These are phyloP conservation scores for Agrotis segetum DNA, from an alignment of 2,888 invertebrate species.

Conservation along the genomic window DNA sequence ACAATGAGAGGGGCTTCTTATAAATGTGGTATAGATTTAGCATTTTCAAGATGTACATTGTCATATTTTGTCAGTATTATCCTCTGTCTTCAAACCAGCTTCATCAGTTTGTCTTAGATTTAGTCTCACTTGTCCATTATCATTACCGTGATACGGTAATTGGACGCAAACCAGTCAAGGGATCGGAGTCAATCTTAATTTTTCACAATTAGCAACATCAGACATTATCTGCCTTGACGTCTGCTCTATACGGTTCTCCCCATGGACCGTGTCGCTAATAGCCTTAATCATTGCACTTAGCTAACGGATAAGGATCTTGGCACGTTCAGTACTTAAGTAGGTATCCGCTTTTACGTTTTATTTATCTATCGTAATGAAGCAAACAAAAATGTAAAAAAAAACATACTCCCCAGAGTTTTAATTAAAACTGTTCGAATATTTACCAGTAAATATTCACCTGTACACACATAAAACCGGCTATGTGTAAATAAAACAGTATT, in stretches of 20 bases:
- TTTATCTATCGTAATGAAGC: background rate
- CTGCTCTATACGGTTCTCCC: conserved; percentile 31
- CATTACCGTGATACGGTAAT: conserved; percentile 6
- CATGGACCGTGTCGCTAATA: conserved; percentile 37
- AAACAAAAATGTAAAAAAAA: background rate
- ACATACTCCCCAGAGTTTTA: background rate
- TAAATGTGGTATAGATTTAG: background rate
- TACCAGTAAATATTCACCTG: background rate
- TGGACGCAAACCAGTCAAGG: conserved; percentile 1
- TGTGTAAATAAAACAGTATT: conserved; percentile 29
- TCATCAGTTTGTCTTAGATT: background rate
- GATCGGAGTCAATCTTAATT: conserved; percentile 44
- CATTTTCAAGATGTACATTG: background rate
- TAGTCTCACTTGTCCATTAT: conserved; percentile 20
- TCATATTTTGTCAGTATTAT: background rate
- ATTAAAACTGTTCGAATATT: conserved; percentile 11
- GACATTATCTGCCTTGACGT: conserved; percentile 23
- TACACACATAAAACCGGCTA: conserved; percentile 4
- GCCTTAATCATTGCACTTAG: conserved; percentile 40
- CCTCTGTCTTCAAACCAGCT: background rate
- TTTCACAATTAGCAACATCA: conserved; percentile 40
- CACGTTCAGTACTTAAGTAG: conserved; percentile 4
- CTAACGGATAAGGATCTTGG: conserved; percentile 33
- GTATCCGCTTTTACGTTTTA: background rate
- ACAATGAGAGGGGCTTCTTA: background rate